A percentile compares a stretch with the other conserved stretches of the same genome.
These are phyloP conservation scores for Eulemur rufifrons DNA, from an alignment of 2,113 vertebrate genomes.

Conservation along the genomic window DNA sequence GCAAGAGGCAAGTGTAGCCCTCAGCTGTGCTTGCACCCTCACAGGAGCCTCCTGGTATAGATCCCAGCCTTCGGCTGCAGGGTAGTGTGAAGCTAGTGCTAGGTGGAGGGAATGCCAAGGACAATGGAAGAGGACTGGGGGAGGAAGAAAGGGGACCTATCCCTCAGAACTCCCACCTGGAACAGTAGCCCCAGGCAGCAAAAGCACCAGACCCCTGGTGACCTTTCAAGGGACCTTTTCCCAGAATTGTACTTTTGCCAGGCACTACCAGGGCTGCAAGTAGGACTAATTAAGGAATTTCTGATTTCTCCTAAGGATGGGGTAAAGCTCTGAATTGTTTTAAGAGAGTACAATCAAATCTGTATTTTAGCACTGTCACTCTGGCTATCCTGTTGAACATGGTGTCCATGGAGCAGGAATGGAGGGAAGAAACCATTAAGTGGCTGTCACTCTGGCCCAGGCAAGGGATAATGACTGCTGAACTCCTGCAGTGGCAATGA, in stretches of 20 bases:
- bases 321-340: background rate
- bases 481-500: fast-evolving
- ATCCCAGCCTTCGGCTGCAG: background rate
- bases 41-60: background rate
- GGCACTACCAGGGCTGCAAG: background rate
- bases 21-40: background rate
- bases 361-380: background rate
- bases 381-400: background rate
- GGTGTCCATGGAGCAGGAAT: background rate
- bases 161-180: background rate
- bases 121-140: background rate
- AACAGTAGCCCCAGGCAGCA: background rate
- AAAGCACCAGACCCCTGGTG: background rate
- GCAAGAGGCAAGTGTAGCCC: background rate
- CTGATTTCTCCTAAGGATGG: background rate
- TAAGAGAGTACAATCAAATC: background rate
- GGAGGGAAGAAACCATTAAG: background rate
- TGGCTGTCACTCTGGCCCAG: fast-evolving
- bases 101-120: background rate
- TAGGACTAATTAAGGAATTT: background rate
- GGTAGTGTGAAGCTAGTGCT: background rate
- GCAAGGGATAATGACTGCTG: fast-evolving
- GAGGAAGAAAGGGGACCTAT: background rate
- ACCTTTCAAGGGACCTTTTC: background rate
- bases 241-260: background rate